phyloP scores from a whole-genome alignment of 2,888 invertebrate species.

The Odontocerum albicorne region DNA sequence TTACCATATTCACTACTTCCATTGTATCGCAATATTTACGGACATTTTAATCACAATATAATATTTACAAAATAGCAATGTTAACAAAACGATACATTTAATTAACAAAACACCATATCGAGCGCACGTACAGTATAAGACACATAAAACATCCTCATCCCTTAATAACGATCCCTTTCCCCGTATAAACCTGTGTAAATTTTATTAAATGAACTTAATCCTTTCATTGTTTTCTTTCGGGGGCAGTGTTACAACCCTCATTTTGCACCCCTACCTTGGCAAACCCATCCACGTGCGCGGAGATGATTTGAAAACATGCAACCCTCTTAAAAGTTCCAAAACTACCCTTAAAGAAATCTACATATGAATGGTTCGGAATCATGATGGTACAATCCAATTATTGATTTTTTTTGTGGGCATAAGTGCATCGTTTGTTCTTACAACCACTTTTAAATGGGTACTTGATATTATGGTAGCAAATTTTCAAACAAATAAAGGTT shows the following conservation, averaged over 20 bases:
- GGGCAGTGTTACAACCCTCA: conserved; percentile 11
- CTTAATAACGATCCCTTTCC: conserved; percentile 21
- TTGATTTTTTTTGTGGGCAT: no score
- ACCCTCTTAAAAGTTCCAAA: conserved; percentile 8
- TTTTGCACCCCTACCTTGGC: conserved; percentile 18
- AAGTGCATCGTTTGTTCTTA: no score
- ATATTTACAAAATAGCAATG: conserved; percentile 12
- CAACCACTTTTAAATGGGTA: no score
- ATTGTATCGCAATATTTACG: no score
- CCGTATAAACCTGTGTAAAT: conserved; percentile 29
- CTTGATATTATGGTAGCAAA: no score
- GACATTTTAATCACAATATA: conserved; percentile 1
- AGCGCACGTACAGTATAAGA: conserved; percentile 12
- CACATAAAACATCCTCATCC: conserved; percentile 20
- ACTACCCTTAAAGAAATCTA: conserved; percentile 1
- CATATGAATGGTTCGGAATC: neutral
- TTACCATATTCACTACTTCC: no score
- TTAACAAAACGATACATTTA: conserved; percentile 9
- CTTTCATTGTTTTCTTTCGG: conserved; percentile 34
- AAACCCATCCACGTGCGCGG: conserved; percentile 31
- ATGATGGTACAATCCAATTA: no score
- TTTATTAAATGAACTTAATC: conserved; percentile 37
- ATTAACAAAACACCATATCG: conserved; percentile 17
- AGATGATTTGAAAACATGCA: conserved; percentile 26
- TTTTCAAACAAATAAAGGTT: no score